phyloP scores from a whole-genome alignment of 2,797 vertebrate species.

The Protosalanx chinensis region DNA sequence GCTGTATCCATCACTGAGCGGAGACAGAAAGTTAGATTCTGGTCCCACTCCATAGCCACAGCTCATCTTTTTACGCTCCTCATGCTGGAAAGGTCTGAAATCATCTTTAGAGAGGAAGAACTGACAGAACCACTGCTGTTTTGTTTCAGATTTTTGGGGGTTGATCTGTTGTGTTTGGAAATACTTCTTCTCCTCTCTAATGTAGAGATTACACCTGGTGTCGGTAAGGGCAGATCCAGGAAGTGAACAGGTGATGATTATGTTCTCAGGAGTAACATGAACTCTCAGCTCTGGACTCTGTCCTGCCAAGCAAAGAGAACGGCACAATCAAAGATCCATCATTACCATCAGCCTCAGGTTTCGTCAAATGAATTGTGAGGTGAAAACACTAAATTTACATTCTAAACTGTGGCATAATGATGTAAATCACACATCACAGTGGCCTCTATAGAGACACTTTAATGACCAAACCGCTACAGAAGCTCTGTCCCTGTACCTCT shows the following conservation, averaged over 20 bases:
- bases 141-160: background rate
- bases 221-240: background rate
- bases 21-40: conserved; percentile 1
- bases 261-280: background rate
- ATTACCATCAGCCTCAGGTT: no score
- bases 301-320: no score
- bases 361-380: no score
- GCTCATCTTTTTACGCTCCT: conserved; percentile 19
- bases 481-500: no score
- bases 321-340: no score
- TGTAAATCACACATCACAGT: no score
- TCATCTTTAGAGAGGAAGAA: conserved; percentile 14
- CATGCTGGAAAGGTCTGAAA: background rate
- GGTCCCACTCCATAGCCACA: conserved; percentile 33
- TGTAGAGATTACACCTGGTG: background rate
- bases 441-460: no score
- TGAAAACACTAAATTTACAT: no score
- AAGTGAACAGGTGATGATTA: background rate
- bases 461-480: no score
- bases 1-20: conserved; percentile 4
- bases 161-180: background rate
- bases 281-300: no score
- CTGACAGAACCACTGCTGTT: background rate
- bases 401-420: no score
- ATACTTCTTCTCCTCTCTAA: background rate